Conservation (phyloP, 1,140 invertebrate species). For the Caenorhabditis tropicalis region DNA sequence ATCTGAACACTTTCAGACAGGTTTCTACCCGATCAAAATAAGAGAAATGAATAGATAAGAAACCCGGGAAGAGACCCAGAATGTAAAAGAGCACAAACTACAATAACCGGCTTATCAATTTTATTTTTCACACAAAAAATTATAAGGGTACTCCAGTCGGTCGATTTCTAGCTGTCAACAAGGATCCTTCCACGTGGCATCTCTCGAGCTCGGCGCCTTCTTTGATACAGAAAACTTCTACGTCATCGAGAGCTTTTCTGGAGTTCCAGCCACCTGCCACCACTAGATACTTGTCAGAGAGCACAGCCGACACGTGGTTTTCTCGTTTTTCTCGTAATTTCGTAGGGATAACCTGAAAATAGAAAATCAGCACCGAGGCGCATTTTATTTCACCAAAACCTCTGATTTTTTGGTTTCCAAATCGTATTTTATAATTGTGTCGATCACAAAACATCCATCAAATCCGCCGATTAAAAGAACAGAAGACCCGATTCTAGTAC, state of each 20-base stretch:
- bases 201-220: neutral
- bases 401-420: neutral
- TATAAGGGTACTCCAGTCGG: neutral
- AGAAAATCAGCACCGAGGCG: neutral
- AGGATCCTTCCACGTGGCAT: neutral
- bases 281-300: neutral
- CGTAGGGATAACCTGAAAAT: neutral
- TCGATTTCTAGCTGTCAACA: neutral
- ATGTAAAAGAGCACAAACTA: neutral
- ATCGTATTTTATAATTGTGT: constrained; percentile 17
- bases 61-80: neutral
- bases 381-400: no score
- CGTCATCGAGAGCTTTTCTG: neutral
- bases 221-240: constrained; percentile 9
- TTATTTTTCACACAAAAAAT: neutral
- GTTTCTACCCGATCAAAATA: neutral
- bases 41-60: no score
- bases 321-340: neutral
- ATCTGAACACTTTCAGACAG: neutral
- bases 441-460: constrained; percentile 9
- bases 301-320: constrained; percentile 17
- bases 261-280: constrained; percentile 9
- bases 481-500: neutral
- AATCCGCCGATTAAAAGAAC: constrained; percentile 9
- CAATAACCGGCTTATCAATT: neutral